A percentile compares a stretch with the other conserved stretches of the same genome.
These are phyloP conservation scores for Euzophera pinguis DNA, from an alignment of 2,888 invertebrate species.

Conservation along the genomic window DNA sequence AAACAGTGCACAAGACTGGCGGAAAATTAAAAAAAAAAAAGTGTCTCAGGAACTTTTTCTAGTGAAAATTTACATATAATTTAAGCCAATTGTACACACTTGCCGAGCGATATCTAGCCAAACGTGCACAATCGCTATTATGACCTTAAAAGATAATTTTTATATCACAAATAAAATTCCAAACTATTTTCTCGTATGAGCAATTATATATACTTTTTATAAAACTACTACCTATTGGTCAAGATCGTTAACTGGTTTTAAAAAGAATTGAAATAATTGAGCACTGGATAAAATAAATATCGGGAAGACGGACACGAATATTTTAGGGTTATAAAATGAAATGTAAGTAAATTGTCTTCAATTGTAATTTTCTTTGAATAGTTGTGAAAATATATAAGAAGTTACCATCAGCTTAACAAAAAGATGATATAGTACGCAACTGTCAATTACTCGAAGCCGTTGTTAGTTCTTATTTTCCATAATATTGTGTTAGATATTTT, in stretches of 20 bases:
- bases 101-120: too few relatives aligned
- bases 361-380: too few relatives aligned
- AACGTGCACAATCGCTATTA: conserved; percentile 13
- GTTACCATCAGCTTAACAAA: too few relatives aligned
- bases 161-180: conserved; percentile 73
- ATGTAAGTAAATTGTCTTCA: too few relatives aligned
- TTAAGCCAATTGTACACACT: too few relatives aligned
- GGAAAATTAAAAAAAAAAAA: conserved; percentile 26
- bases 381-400: too few relatives aligned
- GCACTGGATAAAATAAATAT: neutral
- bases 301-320: neutral
- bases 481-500: too few relatives aligned
- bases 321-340: neutral
- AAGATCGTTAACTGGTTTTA: conserved; percentile 35
- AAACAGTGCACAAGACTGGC: conserved; percentile 31
- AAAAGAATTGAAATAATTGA: conserved; percentile 9
- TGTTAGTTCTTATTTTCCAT: too few relatives aligned
- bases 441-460: too few relatives aligned
- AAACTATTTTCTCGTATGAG: conserved; percentile 65
- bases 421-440: too few relatives aligned
- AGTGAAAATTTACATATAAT: conserved; percentile 52
- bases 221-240: conserved; percentile 72
- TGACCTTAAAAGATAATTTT: conserved; percentile 45
- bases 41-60: conserved; percentile 51
- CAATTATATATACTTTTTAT: conserved; percentile 45